Percentiles rank a stretch among this genome's conserved stretches.
Conservation (phyloP, 2,113 vertebrate species). For the Odocoileus virginianus region DNA sequence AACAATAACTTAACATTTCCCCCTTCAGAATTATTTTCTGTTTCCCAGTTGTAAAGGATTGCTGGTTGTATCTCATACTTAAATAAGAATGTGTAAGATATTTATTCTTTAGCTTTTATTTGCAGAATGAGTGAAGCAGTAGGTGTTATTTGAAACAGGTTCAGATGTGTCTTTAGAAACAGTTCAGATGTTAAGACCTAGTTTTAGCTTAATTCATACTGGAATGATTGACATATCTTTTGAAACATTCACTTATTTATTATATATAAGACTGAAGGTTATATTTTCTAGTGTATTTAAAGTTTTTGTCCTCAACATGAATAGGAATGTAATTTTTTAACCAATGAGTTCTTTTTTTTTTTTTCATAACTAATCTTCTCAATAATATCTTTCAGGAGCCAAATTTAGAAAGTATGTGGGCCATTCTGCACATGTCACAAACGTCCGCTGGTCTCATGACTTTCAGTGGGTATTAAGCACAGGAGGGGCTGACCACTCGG, state of each 20-base stretch:
- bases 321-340: slow-evolving; percentile 10
- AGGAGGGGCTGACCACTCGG: slow-evolving; percentile 94
- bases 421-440: slow-evolving; percentile 97
- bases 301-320: not conserved
- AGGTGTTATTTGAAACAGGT: not conserved
- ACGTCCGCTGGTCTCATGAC: slow-evolving; percentile 96
- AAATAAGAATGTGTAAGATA: slow-evolving; percentile 9
- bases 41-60: not conserved
- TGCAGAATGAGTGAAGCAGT: slow-evolving; percentile 23
- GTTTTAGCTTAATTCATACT: not conserved
- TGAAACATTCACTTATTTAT: not conserved
- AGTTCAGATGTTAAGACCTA: not conserved
- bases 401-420: slow-evolving; percentile 97
- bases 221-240: not conserved
- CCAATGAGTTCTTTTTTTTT: not conserved
- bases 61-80: slow-evolving; percentile 7
- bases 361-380: not conserved
- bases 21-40: not conserved
- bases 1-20: not conserved
- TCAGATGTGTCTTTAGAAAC: not conserved
- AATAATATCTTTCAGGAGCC: slow-evolving; percentile 83
- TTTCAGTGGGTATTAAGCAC: slow-evolving; percentile 97
- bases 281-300: not conserved
- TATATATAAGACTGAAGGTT: not conserved
- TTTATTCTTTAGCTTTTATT: slow-evolving; percentile 24